Evolutionary conservation across 2,113 vertebrate species (phyloP).

Genomic region (Esox niger): DNA sequence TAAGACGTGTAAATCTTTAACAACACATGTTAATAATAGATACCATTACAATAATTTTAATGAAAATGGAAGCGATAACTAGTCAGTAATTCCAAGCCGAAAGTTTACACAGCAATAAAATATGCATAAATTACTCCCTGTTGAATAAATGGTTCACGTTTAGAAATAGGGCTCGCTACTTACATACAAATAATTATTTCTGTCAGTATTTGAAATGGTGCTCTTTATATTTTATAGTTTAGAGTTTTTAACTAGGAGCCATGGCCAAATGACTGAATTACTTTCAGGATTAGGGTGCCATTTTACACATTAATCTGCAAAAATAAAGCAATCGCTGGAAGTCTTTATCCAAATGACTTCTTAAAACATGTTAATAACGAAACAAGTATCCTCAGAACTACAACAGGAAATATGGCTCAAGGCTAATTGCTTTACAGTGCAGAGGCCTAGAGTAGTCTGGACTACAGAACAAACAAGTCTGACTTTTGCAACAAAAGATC

Average conservation of each 20-base stretch:
- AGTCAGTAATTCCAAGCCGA: slow-evolving; percentile 62
- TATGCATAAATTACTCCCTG: slow-evolving; percentile 62
- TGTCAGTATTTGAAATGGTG: slow-evolving; percentile 57
- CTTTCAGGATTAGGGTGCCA: slow-evolving; percentile 62
- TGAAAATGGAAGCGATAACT: slow-evolving; percentile 57
- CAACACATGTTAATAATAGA: slow-evolving; percentile 67
- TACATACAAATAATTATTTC: slow-evolving; percentile 64
- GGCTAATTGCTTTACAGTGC: slow-evolving; percentile 22
- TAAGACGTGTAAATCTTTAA: slow-evolving; percentile 68
- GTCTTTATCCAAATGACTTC: slow-evolving; percentile 41
- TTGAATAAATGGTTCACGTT: slow-evolving; percentile 67
- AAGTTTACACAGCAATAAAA: slow-evolving; percentile 67
- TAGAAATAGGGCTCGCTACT: slow-evolving; percentile 70
- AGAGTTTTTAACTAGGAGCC: slow-evolving; percentile 56
- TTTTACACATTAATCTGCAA: slow-evolving; percentile 43
- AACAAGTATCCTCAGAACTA: slow-evolving; percentile 1
- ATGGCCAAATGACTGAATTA: slow-evolving; percentile 64
- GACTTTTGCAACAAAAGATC: slow-evolving; percentile 45
- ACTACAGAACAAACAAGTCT: slow-evolving; percentile 28
- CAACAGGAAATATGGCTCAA: no score
- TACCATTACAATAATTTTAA: slow-evolving; percentile 63
- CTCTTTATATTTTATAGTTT: slow-evolving; percentile 22
- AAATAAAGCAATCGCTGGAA: slow-evolving; percentile 35
- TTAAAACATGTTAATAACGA: slow-evolving; percentile 6
- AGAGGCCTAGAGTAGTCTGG: slow-evolving; percentile 53